Evolutionary conservation across 2,888 invertebrate genomes (phyloP).

Genomic region (Onchidella celtica): DNA sequence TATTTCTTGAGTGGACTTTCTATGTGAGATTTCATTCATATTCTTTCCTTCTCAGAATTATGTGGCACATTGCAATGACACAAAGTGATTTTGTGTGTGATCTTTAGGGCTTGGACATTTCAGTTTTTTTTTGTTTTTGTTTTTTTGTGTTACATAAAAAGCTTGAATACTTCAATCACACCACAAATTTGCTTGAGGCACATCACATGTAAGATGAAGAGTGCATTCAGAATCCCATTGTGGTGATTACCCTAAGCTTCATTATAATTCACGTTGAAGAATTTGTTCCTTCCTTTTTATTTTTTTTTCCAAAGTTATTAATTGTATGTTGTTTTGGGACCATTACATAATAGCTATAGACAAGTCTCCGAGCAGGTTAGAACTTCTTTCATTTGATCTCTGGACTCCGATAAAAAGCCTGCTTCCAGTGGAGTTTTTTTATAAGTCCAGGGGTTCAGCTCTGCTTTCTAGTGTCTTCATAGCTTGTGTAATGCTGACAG

Average conservation of each 20-base stretch:
- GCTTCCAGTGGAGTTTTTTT: not conserved
- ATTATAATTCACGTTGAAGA: slow-evolving; percentile 10
- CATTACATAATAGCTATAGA: slow-evolving; percentile 43
- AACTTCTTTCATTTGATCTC: not conserved
- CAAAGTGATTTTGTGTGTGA: slow-evolving; percentile 11
- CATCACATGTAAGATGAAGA: not conserved
- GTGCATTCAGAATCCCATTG: slow-evolving; percentile 7
- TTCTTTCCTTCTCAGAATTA: slow-evolving; percentile 22
- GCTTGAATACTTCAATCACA: not conserved
- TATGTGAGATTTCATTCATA: slow-evolving; percentile 2
- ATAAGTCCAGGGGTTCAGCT: slow-evolving; percentile 13
- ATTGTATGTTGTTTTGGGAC: slow-evolving; percentile 42
- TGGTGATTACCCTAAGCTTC: not conserved
- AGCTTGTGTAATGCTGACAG: slow-evolving; percentile 23
- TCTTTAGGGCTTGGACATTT: slow-evolving; percentile 2
- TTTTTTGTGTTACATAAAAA: too few relatives aligned
- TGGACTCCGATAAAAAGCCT: not conserved
- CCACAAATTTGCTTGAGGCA: not conserved
- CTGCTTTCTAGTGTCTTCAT: slow-evolving; percentile 35
- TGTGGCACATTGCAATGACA: slow-evolving; percentile 9
- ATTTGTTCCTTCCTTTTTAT: not conserved
- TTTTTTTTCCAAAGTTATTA: slow-evolving; percentile 17
- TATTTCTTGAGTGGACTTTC: too few relatives aligned
- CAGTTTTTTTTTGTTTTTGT: too few relatives aligned
- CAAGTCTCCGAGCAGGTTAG: slow-evolving; percentile 10